phyloP scores from a whole-genome alignment of 2,797 vertebrate species.

The Tiaroga cobitis region DNA sequence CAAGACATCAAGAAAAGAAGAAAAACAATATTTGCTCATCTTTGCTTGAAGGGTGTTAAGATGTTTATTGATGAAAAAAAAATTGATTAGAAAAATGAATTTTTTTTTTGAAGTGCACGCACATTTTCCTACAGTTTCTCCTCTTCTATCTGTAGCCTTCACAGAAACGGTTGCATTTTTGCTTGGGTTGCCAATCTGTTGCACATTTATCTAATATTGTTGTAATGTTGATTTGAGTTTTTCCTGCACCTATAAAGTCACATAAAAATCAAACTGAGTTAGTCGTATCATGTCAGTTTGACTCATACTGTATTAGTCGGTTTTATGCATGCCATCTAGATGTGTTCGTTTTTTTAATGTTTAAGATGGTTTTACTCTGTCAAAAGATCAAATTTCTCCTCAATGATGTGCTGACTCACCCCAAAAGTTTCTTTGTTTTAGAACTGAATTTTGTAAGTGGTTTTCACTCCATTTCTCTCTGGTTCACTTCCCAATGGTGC shows the following conservation, averaged over 20 bases:
- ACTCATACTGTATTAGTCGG: background rate
- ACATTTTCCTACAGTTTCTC: background rate
- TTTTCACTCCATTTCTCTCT: slow-evolving; percentile 12
- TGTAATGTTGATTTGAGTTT: background rate
- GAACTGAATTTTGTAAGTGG: background rate
- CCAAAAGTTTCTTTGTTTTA: slow-evolving; percentile 1
- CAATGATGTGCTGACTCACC: background rate
- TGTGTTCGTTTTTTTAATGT: background rate
- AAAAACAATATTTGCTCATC: background rate
- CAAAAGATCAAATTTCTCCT: background rate
- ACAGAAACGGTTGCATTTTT: background rate
- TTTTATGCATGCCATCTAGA: background rate
- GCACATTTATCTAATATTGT: background rate
- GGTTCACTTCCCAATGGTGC: slow-evolving; percentile 1
- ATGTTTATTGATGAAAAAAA: background rate
- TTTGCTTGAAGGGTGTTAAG: background rate
- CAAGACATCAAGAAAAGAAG: background rate
- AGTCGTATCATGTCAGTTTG: background rate
- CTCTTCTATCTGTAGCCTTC: background rate
- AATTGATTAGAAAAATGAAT: background rate
- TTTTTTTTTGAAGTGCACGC: background rate
- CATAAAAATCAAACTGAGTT: background rate
- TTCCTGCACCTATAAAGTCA: background rate
- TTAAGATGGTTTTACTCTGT: background rate
- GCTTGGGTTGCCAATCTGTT: background rate